These are phyloP conservation scores for Chelidonichthys spinosus DNA, from an alignment of 2,797 vertebrate genomes.

Conservation along the genomic window DNA sequence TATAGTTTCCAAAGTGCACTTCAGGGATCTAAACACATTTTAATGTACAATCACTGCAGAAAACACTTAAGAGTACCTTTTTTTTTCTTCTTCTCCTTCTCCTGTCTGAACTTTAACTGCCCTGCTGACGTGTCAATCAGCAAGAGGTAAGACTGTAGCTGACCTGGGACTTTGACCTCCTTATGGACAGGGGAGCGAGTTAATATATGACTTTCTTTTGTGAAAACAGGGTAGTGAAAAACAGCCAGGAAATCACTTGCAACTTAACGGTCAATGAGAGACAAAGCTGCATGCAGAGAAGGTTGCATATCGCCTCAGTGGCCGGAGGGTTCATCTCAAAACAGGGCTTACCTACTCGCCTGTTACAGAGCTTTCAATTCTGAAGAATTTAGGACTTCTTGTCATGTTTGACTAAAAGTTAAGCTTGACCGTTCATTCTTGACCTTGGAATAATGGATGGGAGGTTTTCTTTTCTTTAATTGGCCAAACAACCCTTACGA, in stretches of 20 bases:
- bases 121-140: conserved; percentile 59
- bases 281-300: conserved; percentile 44
- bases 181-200: conserved; percentile 34
- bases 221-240: conserved; percentile 54
- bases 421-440: conserved; percentile 6
- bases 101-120: conserved; percentile 60
- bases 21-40: conserved; percentile 72
- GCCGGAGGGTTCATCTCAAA: conserved; percentile 9
- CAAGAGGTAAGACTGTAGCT: conserved; percentile 30
- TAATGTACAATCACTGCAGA: conserved; percentile 64
- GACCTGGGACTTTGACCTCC: conserved; percentile 59
- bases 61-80: conserved; percentile 57
- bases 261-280: conserved; percentile 63
- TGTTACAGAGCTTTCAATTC: too few species aligned
- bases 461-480: background rate
- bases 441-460: background rate
- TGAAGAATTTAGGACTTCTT: too few species aligned
- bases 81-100: background rate
- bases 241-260: conserved; percentile 62
- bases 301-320: conserved; percentile 21
- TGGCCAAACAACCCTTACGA: background rate
- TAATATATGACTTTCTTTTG: conserved; percentile 71
- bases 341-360: too few species aligned
- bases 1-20: conserved; percentile 77
- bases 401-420: background rate